Conservation (phyloP, 1,140 invertebrate genomes). For the Drosophila suzukii region DNA sequence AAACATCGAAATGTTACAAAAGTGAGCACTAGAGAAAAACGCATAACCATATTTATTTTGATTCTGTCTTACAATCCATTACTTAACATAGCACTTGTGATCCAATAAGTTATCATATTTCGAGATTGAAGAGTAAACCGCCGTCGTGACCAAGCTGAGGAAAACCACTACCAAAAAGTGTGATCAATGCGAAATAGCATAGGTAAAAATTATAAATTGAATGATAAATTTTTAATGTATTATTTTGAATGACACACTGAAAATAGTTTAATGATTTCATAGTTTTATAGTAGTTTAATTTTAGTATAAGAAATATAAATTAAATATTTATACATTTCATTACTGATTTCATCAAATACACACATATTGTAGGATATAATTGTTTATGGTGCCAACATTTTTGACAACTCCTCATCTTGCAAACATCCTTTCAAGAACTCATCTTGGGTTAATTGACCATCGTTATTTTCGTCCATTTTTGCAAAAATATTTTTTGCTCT, state of each 20-base stretch:
- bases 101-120: not conserved
- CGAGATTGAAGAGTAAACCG: not conserved
- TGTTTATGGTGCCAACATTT: slow-evolving; percentile 96
- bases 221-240: slow-evolving; percentile 9
- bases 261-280: slow-evolving; percentile 66
- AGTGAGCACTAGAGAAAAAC: no score
- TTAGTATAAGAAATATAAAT: slow-evolving; percentile 83
- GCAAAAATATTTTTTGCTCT: slow-evolving; percentile 99
- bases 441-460: slow-evolving; percentile 98
- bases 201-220: slow-evolving; percentile 8
- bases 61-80: not conserved
- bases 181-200: not conserved
- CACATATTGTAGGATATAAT: slow-evolving; percentile 78
- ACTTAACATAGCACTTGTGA: no score
- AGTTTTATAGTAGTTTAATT: slow-evolving; percentile 76
- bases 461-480: slow-evolving; percentile 99
- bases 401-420: slow-evolving; percentile 98
- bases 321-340: slow-evolving; percentile 84
- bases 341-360: slow-evolving; percentile 84
- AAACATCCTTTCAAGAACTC: slow-evolving; percentile 99
- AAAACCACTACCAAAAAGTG: not conserved
- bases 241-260: slow-evolving; percentile 40
- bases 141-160: not conserved
- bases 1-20: not conserved
- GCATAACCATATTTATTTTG: not conserved